Evolutionary conservation across 2,888 invertebrate species (phyloP).

Genomic region (Thysanoteuthis rhombus): DNA sequence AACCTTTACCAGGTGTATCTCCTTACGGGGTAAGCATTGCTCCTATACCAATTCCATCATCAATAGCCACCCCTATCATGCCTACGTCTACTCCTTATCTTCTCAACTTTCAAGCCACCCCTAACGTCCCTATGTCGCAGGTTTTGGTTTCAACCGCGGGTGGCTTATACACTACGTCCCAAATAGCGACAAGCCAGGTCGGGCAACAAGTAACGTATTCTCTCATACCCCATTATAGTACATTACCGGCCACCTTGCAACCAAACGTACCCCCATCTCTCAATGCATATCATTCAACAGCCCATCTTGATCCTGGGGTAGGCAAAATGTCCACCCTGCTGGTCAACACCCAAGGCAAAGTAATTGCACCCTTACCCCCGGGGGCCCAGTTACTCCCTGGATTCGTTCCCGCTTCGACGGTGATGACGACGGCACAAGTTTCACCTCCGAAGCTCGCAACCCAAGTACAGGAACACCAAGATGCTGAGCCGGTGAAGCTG

Average conservation of each 20-base stretch:
- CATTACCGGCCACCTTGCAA: not conserved
- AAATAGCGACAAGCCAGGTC: too few species aligned
- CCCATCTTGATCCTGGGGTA: not conserved
- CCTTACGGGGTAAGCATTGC: slow-evolving; percentile 19
- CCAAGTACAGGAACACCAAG: not conserved
- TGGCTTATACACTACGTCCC: not conserved
- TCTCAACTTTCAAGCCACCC: not conserved
- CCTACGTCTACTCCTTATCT: not conserved
- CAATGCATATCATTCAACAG: not conserved
- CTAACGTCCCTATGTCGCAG: not conserved
- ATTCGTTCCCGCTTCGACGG: not conserved
- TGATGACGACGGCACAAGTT: not conserved
- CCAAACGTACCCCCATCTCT: not conserved
- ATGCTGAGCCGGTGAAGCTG: not conserved
- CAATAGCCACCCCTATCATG: not conserved
- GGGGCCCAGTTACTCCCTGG: not conserved
- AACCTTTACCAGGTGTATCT: not conserved
- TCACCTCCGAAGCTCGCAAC: not conserved
- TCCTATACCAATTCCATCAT: slow-evolving; percentile 32
- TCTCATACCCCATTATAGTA: not conserved
- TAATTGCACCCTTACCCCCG: not conserved
- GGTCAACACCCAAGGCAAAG: not conserved
- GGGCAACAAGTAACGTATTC: not conserved
- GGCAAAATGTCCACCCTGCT: not conserved
- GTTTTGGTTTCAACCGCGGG: not conserved